Evolutionary conservation across 2,113 vertebrate species (phyloP).

Genomic region (Ictidomys tridecemlineatus): DNA sequence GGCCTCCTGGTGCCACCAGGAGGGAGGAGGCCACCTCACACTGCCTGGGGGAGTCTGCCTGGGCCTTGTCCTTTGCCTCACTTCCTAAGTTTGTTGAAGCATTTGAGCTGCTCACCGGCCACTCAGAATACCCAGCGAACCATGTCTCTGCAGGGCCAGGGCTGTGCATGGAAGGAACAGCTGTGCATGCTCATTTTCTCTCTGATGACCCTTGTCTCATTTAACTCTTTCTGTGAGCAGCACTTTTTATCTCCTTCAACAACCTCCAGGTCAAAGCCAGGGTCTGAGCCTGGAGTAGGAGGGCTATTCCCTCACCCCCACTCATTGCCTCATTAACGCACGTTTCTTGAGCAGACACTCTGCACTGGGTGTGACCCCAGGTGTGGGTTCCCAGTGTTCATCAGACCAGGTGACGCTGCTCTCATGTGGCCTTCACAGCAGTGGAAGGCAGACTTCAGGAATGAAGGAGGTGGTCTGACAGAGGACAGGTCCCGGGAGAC

Average conservation of each 20-base stretch:
- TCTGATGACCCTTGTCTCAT: conserved; percentile 46
- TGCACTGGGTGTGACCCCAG: rapidly evolving
- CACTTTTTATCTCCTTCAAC: background rate
- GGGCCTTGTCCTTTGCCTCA: background rate
- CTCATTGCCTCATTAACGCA: rapidly evolving
- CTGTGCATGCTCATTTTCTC: conserved; percentile 35
- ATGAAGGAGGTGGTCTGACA: rapidly evolving
- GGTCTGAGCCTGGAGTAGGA: background rate
- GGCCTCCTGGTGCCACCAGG: background rate
- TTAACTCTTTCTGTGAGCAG: conserved; percentile 27
- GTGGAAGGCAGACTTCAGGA: background rate
- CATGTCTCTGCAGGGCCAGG: conserved; percentile 64
- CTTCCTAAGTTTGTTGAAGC: conserved; percentile 76
- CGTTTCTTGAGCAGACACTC: rapidly evolving
- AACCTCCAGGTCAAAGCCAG: background rate
- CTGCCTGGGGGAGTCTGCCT: background rate
- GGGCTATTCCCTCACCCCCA: rapidly evolving
- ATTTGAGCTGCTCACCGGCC: conserved; percentile 78
- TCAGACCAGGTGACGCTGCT: background rate
- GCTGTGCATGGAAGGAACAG: conserved; percentile 71
- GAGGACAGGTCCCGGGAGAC: rapidly evolving
- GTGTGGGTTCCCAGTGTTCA: background rate
- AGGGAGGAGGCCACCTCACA: background rate
- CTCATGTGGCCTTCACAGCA: background rate
- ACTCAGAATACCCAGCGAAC: conserved; percentile 77